phyloP scores from a whole-genome alignment of 2,888 invertebrate genomes.

The Oligia strigilis region DNA sequence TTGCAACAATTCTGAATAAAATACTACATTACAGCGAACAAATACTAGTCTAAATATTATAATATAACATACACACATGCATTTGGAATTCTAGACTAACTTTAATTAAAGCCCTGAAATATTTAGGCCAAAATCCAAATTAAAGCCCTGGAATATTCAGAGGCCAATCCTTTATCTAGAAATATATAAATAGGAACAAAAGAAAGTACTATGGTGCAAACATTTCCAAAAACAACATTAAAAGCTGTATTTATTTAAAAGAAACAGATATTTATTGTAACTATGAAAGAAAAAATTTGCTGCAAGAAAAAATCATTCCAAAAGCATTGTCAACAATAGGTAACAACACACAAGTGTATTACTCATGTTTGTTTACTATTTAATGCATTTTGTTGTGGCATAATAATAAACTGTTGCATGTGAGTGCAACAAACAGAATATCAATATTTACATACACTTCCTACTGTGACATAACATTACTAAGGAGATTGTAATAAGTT shows the following conservation, averaged over 20 bases:
- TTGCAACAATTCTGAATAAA: constrained; percentile 56
- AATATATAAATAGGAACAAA: background rate
- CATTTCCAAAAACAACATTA: background rate
- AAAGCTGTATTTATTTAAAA: constrained; percentile 1
- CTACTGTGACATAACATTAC: constrained; percentile 74
- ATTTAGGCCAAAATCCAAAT: background rate
- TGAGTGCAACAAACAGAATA: constrained; percentile 72
- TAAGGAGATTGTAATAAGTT: constrained; percentile 58
- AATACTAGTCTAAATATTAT: constrained; percentile 25
- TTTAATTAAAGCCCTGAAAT: background rate
- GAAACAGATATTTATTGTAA: background rate
- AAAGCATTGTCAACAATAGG: constrained; percentile 68
- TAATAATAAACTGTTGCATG: constrained; percentile 82
- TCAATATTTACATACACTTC: constrained; percentile 81
- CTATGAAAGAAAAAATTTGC: constrained; percentile 10
- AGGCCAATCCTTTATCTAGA: background rate
- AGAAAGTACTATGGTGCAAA: background rate
- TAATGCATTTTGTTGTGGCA: constrained; percentile 83
- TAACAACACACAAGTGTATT: constrained; percentile 71
- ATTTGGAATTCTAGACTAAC: background rate
- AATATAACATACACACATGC: constrained; percentile 6
- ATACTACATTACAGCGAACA: constrained; percentile 14
- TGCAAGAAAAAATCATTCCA: constrained; percentile 58
- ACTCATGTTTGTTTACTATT: constrained; percentile 86
- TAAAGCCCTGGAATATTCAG: background rate